A percentile compares a stretch with the other conserved stretches of the same genome.
Evolutionary conservation across 1,140 invertebrate genomes (phyloP).

Genomic region (Pissodes strobi): DNA sequence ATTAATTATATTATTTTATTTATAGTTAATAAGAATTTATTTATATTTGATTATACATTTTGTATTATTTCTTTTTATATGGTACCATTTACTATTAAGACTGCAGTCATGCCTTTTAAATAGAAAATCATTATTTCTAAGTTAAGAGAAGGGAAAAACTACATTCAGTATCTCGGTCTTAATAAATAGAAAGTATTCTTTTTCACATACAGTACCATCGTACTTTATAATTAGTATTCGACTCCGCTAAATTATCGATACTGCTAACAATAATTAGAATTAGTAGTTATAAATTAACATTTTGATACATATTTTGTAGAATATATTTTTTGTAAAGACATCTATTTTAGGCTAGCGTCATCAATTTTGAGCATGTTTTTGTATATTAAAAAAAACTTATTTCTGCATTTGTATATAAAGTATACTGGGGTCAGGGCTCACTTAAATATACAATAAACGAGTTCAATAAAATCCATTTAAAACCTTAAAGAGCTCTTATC

Average conservation of each 20-base stretch:
- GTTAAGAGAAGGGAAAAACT: not conserved
- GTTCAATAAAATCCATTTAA: slow-evolving; percentile 41
- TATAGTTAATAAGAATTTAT: slow-evolving; percentile 20
- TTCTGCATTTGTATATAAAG: slow-evolving; percentile 41
- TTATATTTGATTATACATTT: slow-evolving; percentile 21
- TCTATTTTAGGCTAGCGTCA: slow-evolving; percentile 39
- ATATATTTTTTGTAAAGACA: slow-evolving; percentile 44
- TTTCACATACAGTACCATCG: not conserved
- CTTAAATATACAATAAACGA: slow-evolving; percentile 39
- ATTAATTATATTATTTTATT: slow-evolving; percentile 10
- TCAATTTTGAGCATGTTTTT: slow-evolving; percentile 44
- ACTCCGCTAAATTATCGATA: slow-evolving; percentile 17
- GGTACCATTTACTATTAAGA: slow-evolving; percentile 24
- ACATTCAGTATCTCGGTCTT: slow-evolving; percentile 12
- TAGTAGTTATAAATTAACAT: slow-evolving; percentile 36
- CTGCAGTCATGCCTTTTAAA: slow-evolving; percentile 29
- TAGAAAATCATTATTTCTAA: not conserved
- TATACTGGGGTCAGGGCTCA: slow-evolving; percentile 42
- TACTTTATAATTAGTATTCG: slow-evolving; percentile 17
- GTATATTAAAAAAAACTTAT: slow-evolving; percentile 38
- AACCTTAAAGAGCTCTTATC: not conserved
- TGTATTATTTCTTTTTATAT: slow-evolving; percentile 28
- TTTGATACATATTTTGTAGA: slow-evolving; percentile 48
- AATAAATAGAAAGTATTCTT: slow-evolving; percentile 25
- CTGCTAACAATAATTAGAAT: slow-evolving; percentile 37